phyloP scores from a whole-genome alignment of 2,797 vertebrate species.

The Euthynnus affinis region DNA sequence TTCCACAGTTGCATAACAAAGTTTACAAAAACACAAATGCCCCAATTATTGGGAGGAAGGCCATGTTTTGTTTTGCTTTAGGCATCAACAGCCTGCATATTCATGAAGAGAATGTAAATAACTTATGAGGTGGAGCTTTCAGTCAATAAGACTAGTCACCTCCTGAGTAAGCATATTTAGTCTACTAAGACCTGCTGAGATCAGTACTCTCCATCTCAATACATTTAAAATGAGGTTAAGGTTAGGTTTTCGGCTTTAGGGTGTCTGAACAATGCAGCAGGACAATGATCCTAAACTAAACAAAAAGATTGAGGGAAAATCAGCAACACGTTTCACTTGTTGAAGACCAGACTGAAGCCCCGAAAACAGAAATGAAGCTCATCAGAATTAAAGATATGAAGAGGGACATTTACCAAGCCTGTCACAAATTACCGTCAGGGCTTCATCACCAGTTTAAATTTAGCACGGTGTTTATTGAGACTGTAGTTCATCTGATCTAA shows the following conservation, averaged over 20 bases:
- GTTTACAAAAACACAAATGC: constrained; percentile 26
- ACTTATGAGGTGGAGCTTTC: constrained; percentile 21
- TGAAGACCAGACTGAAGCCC: too few relatives aligned
- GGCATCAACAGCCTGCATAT: constrained; percentile 40
- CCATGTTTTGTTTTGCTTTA: constrained; percentile 30
- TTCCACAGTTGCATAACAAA: constrained; percentile 15
- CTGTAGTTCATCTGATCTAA: too few relatives aligned
- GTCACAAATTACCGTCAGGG: too few relatives aligned
- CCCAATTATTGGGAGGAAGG: constrained; percentile 32
- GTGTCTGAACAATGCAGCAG: background rate
- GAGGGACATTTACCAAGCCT: too few relatives aligned
- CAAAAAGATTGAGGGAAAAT: too few relatives aligned
- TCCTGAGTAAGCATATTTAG: constrained; percentile 8
- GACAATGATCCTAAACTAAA: background rate
- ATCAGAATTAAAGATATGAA: too few relatives aligned
- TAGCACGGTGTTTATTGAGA: too few relatives aligned
- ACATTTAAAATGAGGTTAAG: background rate
- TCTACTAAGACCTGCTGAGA: background rate
- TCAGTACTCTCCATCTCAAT: background rate
- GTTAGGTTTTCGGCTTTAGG: background rate
- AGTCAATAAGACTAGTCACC: constrained; percentile 10
- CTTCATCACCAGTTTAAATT: too few relatives aligned
- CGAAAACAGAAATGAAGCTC: too few relatives aligned
- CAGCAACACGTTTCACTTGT: too few relatives aligned
- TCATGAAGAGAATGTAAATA: constrained; percentile 33